These are phyloP conservation scores for Sebastes taczanowskii DNA, from an alignment of 2,797 vertebrate species.

Conservation along the genomic window DNA sequence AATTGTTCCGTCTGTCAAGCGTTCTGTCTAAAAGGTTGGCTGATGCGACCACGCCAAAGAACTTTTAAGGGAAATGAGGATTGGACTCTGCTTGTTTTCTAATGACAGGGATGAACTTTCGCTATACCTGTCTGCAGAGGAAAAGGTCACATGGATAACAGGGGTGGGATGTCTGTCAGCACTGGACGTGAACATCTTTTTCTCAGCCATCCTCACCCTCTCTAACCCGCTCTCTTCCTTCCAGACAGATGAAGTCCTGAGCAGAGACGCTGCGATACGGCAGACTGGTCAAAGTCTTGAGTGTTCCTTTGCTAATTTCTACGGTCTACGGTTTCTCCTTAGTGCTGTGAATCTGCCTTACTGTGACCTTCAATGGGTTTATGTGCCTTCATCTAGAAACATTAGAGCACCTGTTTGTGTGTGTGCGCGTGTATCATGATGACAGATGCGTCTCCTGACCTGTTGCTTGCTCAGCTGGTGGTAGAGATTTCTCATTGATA, in stretches of 20 bases:
- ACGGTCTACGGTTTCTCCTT: slow-evolving; percentile 70
- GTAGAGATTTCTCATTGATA: slow-evolving; percentile 67
- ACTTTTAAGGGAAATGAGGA: slow-evolving; percentile 23
- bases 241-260: slow-evolving; percentile 36
- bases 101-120: slow-evolving; percentile 57
- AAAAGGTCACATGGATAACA: slow-evolving; percentile 67
- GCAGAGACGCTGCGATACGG: slow-evolving; percentile 33
- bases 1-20: slow-evolving; percentile 11
- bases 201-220: slow-evolving; percentile 45
- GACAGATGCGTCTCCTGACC: slow-evolving; percentile 62
- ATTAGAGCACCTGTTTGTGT: slow-evolving; percentile 72
- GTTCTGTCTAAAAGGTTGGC: slow-evolving; percentile 30
- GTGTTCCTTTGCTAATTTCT: slow-evolving; percentile 63
- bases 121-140: slow-evolving; percentile 56
- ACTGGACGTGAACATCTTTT: slow-evolving; percentile 44
- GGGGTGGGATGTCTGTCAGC: slow-evolving; percentile 53
- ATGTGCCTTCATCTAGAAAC: slow-evolving; percentile 87
- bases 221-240: slow-evolving; percentile 28
- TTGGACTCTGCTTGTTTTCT: slow-evolving; percentile 56
- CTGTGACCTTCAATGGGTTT: slow-evolving; percentile 84
- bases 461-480: slow-evolving; percentile 74
- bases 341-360: slow-evolving; percentile 87
- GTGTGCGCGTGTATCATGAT: slow-evolving; percentile 59
- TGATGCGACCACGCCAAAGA: slow-evolving; percentile 38
- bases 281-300: slow-evolving; percentile 51